A percentile compares a stretch with the other conserved stretches of the same genome.
These are phyloP conservation scores for Miichthys miiuy DNA, from an alignment of 2,797 vertebrate species.

Conservation along the genomic window DNA sequence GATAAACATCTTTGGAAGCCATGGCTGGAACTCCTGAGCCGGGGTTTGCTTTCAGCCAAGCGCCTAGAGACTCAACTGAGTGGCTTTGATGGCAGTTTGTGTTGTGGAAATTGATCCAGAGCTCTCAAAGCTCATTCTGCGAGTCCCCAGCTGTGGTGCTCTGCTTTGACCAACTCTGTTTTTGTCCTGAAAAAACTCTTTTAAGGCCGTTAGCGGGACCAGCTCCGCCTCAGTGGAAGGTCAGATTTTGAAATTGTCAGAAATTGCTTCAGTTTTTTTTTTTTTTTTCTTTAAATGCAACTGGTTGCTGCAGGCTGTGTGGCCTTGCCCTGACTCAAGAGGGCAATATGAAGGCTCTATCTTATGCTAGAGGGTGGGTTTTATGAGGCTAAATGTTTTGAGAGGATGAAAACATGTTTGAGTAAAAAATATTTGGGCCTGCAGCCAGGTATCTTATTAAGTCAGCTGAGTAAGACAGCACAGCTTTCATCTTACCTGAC, in stretches of 20 bases:
- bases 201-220: slow-evolving; percentile 30
- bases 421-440: slow-evolving; percentile 27
- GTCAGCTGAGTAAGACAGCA: slow-evolving; percentile 22
- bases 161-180: slow-evolving; percentile 16
- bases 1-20: slow-evolving; percentile 44
- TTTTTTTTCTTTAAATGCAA: slow-evolving; percentile 22
- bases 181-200: slow-evolving; percentile 21
- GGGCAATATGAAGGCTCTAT: slow-evolving; percentile 18
- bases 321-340: slow-evolving; percentile 24
- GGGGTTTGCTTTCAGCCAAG: slow-evolving; percentile 44
- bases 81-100: slow-evolving; percentile 55
- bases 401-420: slow-evolving; percentile 39
- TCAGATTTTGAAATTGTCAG: background rate
- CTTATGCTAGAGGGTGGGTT: slow-evolving; percentile 9
- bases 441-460: slow-evolving; percentile 46
- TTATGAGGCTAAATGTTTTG: slow-evolving; percentile 15
- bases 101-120: slow-evolving; percentile 50
- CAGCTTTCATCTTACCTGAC: slow-evolving; percentile 26
- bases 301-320: background rate
- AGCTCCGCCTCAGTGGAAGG: slow-evolving; percentile 5
- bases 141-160: slow-evolving; percentile 32
- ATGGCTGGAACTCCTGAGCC: slow-evolving; percentile 36
- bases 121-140: slow-evolving; percentile 43
- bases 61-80: slow-evolving; percentile 32
- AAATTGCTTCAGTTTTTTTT: slow-evolving; percentile 23